Evolutionary conservation across 2,113 vertebrate genomes (phyloP), one percentile per base, ranked within the genome.

Genomic region (Montifringilla adamsi): DNA sequence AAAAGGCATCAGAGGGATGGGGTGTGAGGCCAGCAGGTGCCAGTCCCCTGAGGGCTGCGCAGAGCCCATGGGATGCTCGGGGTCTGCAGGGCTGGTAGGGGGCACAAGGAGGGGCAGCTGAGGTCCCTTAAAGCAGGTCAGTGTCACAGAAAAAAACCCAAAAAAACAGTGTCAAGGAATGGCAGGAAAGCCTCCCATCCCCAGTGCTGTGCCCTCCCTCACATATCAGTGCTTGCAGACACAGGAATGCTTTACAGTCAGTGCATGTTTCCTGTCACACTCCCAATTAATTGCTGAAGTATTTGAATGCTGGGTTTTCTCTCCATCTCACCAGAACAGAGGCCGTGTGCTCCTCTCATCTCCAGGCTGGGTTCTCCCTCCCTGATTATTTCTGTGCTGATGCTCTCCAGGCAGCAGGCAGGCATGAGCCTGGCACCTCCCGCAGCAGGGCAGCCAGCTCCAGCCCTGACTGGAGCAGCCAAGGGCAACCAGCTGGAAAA

Each of bases 221-320:
- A 3, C 3, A 3, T 3, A 0, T 13, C 92, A 35, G 67, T 30
- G 70, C 82, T 76, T 9, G 66, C 82, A 94, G 70, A 52, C 44
- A 4, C 78, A 19, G 91, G n/a, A 43, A 26, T 0, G 0, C 14
- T 73, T 68, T 79, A 5, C 84, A 90, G 82, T 72, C 92, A 60
- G 78, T 6, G 52, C 90, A 81, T 92, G 90, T 52, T 89, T 69
- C 77, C 91, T 15, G 7, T 69, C 88, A 75, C 87, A 50, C 84
- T 47, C n/a, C 46, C 89, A 90, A 76, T 94, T 94, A 94, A 91
- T 74, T 70, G 79, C 95, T 94, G 80, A 91, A 80, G 73, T 64
- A 50, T 82, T 35, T 63, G 30, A 78, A 72, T 55, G 56, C 67
- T 62, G 49, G 9, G 1, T 22, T 77, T 84, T 81, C 59, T 95